phyloP scores from a whole-genome alignment of 2,113 vertebrate genomes.

The Polypterus bichir region DNA sequence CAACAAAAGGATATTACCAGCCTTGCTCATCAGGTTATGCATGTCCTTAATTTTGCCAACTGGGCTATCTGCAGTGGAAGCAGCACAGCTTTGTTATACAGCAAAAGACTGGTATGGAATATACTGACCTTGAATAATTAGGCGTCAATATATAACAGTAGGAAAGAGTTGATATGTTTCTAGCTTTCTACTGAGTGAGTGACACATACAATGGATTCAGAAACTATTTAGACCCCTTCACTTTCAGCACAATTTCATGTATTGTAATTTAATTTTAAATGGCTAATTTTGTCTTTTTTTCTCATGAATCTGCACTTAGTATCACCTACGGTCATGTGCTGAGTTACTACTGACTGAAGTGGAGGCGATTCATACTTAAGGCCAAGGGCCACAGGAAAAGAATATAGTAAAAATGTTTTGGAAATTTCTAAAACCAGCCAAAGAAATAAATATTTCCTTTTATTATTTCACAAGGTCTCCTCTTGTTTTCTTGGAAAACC shows the following conservation, averaged over 20 bases:
- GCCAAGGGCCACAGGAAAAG: not conserved
- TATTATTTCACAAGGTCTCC: too few species aligned
- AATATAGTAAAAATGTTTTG: not conserved
- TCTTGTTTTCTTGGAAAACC: too few species aligned
- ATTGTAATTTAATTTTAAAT: not conserved
- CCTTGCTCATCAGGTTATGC: slow-evolving; percentile 84
- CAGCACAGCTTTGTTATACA: slow-evolving; percentile 88
- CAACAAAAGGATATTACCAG: slow-evolving; percentile 85
- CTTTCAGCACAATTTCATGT: not conserved
- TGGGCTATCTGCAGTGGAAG: slow-evolving; percentile 91
- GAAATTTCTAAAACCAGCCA: not conserved
- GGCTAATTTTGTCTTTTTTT: slow-evolving; percentile 3
- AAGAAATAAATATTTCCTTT: not conserved
- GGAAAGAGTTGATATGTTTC: too few species aligned
- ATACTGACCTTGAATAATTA: too few species aligned
- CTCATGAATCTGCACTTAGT: not conserved
- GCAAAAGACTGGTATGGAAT: slow-evolving; percentile 81
- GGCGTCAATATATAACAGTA: too few species aligned
- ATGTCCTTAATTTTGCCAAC: slow-evolving; percentile 92
- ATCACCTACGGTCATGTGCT: not conserved
- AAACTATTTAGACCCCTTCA: too few species aligned
- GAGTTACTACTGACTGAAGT: not conserved
- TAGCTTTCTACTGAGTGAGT: not conserved
- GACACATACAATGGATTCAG: not conserved
- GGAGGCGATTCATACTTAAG: not conserved